These are phyloP conservation scores for Esox niger DNA, from an alignment of 2,113 vertebrate genomes.

Conservation along the genomic window DNA sequence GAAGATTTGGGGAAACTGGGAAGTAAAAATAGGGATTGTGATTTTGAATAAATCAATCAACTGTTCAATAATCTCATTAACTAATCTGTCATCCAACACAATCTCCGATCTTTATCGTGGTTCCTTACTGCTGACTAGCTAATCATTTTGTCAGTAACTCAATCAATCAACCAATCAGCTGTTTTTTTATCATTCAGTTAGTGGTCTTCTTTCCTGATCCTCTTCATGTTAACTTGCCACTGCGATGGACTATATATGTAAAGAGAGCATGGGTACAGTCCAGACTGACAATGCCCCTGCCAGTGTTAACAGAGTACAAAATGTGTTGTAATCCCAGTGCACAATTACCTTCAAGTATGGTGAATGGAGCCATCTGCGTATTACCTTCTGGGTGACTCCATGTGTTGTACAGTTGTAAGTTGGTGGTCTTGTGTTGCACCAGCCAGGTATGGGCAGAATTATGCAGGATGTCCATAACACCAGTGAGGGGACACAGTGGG, in stretches of 20 bases:
- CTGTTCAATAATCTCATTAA: constrained; percentile 30
- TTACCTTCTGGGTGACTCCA: no score
- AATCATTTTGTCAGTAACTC: background rate
- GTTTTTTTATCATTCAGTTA: background rate
- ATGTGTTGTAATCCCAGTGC: no score
- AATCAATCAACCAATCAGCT: background rate
- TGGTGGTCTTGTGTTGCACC: no score
- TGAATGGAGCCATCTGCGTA: no score
- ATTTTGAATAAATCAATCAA: constrained; percentile 26
- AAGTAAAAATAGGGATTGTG: background rate
- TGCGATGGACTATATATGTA: background rate
- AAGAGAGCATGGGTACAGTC: background rate
- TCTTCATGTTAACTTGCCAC: background rate
- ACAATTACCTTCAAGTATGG: no score
- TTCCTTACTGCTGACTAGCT: background rate
- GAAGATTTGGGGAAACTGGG: background rate
- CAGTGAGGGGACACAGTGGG: no score
- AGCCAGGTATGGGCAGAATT: no score
- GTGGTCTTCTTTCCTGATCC: background rate
- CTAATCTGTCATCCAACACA: constrained; percentile 1
- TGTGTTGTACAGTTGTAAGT: no score
- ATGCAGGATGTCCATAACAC: no score
- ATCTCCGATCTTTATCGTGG: background rate
- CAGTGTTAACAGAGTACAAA: no score
- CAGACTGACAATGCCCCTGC: background rate